phyloP scores from a whole-genome alignment of 1,140 invertebrate genomes.

The Drepana arcuata region DNA sequence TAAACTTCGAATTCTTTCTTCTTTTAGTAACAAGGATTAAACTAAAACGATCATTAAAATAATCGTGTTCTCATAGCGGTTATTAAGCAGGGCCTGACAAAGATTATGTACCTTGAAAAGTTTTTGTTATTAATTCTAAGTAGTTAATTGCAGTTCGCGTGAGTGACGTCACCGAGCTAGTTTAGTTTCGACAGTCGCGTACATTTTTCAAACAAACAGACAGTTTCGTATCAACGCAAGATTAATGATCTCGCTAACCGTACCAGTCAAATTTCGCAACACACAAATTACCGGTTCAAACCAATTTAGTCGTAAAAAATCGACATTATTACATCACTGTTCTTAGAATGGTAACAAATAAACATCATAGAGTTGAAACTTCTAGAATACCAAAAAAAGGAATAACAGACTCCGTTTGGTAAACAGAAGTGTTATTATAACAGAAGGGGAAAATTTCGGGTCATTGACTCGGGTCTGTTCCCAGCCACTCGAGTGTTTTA shows the following conservation, averaged over 20 bases:
- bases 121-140: conserved; percentile 3
- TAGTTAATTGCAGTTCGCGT: conserved; percentile 2
- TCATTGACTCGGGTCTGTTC: conserved; percentile 51
- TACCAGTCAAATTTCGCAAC: conserved; percentile 34
- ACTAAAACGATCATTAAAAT: too few relatives aligned
- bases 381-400: conserved; percentile 36
- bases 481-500: conserved; percentile 62
- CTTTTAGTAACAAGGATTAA: too few relatives aligned
- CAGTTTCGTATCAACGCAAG: conserved; percentile 30
- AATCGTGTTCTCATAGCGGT: too few relatives aligned
- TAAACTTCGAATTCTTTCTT: too few relatives aligned
- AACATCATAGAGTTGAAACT: conserved; percentile 26
- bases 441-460: conserved; percentile 36
- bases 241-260: conserved; percentile 35
- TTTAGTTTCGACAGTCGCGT: conserved; percentile 17
- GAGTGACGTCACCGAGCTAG: conserved; percentile 15
- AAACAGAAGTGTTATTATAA: conserved; percentile 44
- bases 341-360: conserved; percentile 17
- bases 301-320: conserved; percentile 26
- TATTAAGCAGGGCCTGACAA: too few relatives aligned
- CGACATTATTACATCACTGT: conserved; percentile 18
- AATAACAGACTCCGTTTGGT: conserved; percentile 29
- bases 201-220: conserved; percentile 34
- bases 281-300: conserved; percentile 27
- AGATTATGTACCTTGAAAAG: too few relatives aligned